phyloP scores from a whole-genome alignment of 2,113 vertebrate species.

The Anarhynchus alexandrinus region DNA sequence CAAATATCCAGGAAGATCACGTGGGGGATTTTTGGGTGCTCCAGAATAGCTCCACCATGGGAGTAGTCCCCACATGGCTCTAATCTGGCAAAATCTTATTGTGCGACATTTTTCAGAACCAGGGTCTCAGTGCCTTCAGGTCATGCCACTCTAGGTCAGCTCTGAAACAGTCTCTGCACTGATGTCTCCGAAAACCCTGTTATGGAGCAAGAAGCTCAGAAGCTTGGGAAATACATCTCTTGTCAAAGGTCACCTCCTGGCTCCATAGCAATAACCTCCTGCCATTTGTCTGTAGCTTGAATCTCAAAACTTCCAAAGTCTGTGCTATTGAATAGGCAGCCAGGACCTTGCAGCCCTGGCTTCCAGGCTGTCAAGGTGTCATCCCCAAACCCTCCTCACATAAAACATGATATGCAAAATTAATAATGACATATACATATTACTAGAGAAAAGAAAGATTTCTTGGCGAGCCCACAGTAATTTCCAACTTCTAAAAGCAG shows the following conservation, averaged over 20 bases:
- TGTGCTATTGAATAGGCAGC: neutral
- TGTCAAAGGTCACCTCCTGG: neutral
- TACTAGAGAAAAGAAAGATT: neutral
- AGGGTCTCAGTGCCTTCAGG: neutral
- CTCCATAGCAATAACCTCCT: neutral
- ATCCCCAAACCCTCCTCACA: neutral
- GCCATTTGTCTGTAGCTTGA: neutral
- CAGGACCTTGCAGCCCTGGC: neutral
- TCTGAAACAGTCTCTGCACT: neutral
- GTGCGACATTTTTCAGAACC: neutral
- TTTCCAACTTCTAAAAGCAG: neutral
- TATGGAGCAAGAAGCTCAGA: neutral
- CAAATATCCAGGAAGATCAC: neutral
- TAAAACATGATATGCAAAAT: neutral
- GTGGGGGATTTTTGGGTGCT: neutral
- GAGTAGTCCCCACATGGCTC: neutral
- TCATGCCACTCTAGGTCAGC: neutral
- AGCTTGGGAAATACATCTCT: neutral
- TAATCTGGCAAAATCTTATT: neutral
- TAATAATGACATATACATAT: neutral
- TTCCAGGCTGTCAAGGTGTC: neutral
- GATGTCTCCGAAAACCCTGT: neutral
- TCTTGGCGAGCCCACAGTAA: neutral
- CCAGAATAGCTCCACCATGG: neutral
- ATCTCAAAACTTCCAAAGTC: neutral